These are phyloP conservation scores for Asobara japonica DNA, from an alignment of 1,140 invertebrate genomes.

Conservation along the genomic window DNA sequence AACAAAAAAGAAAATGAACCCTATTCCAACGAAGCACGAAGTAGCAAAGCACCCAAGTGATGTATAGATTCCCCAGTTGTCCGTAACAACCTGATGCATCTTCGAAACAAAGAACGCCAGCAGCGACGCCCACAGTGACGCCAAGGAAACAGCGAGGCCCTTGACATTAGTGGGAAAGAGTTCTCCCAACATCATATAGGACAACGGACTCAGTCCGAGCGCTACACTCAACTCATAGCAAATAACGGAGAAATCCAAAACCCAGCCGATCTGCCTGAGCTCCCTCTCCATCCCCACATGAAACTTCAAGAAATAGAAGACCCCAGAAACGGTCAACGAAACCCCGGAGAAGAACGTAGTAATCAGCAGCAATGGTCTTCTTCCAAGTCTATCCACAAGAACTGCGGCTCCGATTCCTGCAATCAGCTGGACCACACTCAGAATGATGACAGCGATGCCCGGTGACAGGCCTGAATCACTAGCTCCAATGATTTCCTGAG, in stretches of 20 bases:
- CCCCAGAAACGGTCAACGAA: constrained; percentile 54
- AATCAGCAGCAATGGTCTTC: constrained; percentile 68
- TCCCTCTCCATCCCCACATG: constrained; percentile 48
- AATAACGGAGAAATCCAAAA: constrained; percentile 70
- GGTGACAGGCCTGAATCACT: constrained; percentile 65
- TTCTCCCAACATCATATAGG: constrained; percentile 73
- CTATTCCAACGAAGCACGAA: constrained; percentile 67
- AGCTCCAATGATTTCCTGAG: constrained; percentile 71
- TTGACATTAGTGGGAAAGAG: constrained; percentile 73
- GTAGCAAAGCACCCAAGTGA: constrained; percentile 69
- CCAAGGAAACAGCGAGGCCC: constrained; percentile 66
- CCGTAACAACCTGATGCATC: constrained; percentile 68
- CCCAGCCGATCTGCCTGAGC: constrained; percentile 58
- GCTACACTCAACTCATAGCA: constrained; percentile 70
- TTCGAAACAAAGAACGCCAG: constrained; percentile 69
- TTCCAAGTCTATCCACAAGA: constrained; percentile 69
- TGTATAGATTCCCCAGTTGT: constrained; percentile 67
- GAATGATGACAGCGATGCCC: constrained; percentile 67
- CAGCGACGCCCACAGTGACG: constrained; percentile 59
- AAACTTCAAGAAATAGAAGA: constrained; percentile 67
- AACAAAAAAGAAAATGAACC: constrained; percentile 72
- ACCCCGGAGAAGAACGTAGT: constrained; percentile 67
- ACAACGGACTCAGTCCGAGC: constrained; percentile 69
- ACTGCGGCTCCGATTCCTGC: constrained; percentile 68
- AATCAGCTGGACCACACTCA: constrained; percentile 75